Conservation (phyloP, 2,797 vertebrate species). For the Pelodytes ibericus region DNA sequence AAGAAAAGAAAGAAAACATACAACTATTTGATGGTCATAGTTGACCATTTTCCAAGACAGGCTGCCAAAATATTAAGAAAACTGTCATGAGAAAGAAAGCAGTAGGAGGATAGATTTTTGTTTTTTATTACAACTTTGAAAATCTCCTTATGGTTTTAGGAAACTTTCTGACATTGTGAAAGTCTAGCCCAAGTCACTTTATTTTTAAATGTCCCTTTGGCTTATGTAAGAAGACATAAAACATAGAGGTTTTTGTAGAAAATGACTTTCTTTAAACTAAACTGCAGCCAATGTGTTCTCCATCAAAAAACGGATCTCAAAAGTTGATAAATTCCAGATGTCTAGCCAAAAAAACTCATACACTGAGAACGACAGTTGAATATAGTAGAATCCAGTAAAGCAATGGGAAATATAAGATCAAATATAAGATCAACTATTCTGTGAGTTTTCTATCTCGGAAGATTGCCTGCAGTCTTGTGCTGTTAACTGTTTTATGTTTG, state of each 20-base stretch:
- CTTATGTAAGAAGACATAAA: slow-evolving; percentile 13
- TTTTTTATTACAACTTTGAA: neutral
- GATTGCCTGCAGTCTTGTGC: too few species aligned
- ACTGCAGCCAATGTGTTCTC: slow-evolving; percentile 19
- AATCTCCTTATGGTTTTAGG: neutral
- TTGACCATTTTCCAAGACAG: slow-evolving; percentile 1
- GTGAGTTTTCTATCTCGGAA: too few species aligned
- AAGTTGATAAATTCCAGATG: slow-evolving; percentile 48
- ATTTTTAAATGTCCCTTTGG: slow-evolving; percentile 14
- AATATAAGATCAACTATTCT: neutral
- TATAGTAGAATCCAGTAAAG: neutral
- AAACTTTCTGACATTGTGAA: slow-evolving; percentile 1
- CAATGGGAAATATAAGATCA: neutral
- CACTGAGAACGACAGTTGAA: neutral
- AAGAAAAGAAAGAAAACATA: too few species aligned
- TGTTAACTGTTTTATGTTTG: too few species aligned
- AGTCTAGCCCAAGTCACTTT: neutral
- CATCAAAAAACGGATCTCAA: slow-evolving; percentile 39
- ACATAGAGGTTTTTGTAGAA: slow-evolving; percentile 3
- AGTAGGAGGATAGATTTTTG: too few species aligned
- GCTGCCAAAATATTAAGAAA: slow-evolving; percentile 15
- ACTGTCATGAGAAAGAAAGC: slow-evolving; percentile 26
- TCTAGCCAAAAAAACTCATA: slow-evolving; percentile 23
- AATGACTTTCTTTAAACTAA: neutral
- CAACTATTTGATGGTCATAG: neutral